Evolutionary conservation across 2,797 vertebrate genomes (phyloP), one percentile per base, ranked within the genome.

Genomic region (Hippoglossus hippoglossus): DNA sequence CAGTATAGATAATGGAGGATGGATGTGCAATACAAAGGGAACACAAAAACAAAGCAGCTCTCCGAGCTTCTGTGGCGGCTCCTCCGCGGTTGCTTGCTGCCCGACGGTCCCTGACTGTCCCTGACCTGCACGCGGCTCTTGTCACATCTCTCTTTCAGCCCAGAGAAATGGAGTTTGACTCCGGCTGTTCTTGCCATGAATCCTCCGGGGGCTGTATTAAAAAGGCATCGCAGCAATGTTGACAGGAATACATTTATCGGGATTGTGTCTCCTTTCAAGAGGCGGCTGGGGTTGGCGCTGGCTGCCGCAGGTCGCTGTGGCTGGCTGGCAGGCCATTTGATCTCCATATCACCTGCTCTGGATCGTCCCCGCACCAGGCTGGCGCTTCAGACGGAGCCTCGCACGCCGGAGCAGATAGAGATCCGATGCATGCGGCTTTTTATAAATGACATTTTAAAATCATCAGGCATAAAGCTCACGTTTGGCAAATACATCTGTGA

Each of bases 161-260:
- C 56, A 19, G 68, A 87, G 87, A 92, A 94, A 95, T 94, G 88
- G 90, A 92, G 92, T 93, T 94, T 93, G 93, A 94, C 94, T 93
- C 77, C 1, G 74, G 73, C 85, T 92, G 88, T 76, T 92, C 88
- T 86, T 88, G 85, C 76, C 75, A 64, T 28, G 76, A 87, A 91
- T 87, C 91, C 94, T 91, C 91, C 22, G 19, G 92, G 88, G 93
- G 78, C 87, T 83, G 92, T 89, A 94, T 94, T 94, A 94, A 94
- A 94, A 92, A 93, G 89, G 88, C 90, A 91, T 89, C 74, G 85
- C 89, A 87, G 90, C 91, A 88, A 91, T 93, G 93, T 94, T 94
- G 94, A 94, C 93, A 94, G 90, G 92, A 94, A 93, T 94, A 92
- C 91, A 90, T 93, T 94, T 93, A 94, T 95, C 70, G 90, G 90